Percentiles rank a stretch among this genome's conserved stretches.
Conservation (phyloP, 2,797 vertebrate genomes). For the Pelodytes ibericus region DNA sequence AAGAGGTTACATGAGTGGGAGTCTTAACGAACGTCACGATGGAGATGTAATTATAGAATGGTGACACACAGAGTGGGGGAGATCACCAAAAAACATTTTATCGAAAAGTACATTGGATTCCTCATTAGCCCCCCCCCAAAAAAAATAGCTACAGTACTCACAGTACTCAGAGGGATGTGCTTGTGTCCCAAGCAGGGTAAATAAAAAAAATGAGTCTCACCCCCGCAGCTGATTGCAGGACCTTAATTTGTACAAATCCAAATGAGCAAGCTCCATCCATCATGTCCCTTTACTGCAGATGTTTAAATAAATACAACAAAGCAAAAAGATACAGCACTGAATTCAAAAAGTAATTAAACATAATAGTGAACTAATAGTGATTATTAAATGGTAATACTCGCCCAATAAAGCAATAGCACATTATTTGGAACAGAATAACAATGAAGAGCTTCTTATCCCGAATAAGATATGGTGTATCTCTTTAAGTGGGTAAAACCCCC, state of each 20-base stretch:
- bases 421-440: too few relatives aligned
- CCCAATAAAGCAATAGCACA: too few relatives aligned
- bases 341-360: too few relatives aligned
- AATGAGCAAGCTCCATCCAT: too few relatives aligned
- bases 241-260: neutral
- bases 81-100: neutral
- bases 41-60: conserved; percentile 6
- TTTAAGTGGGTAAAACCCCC: too few relatives aligned
- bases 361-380: too few relatives aligned
- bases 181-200: neutral
- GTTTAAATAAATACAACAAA: too few relatives aligned
- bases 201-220: neutral
- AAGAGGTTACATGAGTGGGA: neutral
- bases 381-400: too few relatives aligned
- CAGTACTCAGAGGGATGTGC: neutral
- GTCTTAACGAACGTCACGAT: neutral
- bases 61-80: neutral
- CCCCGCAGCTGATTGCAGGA: neutral
- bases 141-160: neutral
- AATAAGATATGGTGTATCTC: too few relatives aligned
- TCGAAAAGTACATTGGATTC: conserved; percentile 1
- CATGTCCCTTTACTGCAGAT: too few relatives aligned
- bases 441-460: too few relatives aligned
- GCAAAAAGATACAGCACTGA: too few relatives aligned
- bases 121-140: neutral